Percentiles rank a stretch among this genome's conserved stretches.
Evolutionary conservation across 1,140 invertebrate genomes (phyloP).

Genomic region (Halyomorpha halys): DNA sequence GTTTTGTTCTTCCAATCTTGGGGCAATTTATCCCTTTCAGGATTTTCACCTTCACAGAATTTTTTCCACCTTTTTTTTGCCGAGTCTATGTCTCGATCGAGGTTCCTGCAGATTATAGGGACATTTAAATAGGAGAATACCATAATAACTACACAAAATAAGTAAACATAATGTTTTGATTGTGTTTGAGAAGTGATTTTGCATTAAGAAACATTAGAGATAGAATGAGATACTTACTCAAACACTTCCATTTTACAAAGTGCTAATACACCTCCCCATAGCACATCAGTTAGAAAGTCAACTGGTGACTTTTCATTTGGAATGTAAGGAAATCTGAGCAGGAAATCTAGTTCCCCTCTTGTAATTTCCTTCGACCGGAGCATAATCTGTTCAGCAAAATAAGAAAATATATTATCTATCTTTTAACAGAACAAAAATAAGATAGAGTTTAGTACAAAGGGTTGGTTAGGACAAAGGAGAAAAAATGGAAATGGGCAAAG

Average conservation of each 20-base stretch:
- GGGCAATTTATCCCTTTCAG: conserved; percentile 87
- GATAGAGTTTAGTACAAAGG: too few relatives aligned
- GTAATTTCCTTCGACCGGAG: conserved; percentile 55
- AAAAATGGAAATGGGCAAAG: too few relatives aligned
- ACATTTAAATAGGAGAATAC: not conserved
- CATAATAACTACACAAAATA: not conserved
- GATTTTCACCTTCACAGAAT: conserved; percentile 80
- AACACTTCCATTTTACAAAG: conserved; percentile 71
- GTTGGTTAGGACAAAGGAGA: too few relatives aligned
- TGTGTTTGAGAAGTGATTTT: not conserved
- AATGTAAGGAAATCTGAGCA: conserved; percentile 66
- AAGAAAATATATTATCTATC: too few relatives aligned
- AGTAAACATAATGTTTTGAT: not conserved
- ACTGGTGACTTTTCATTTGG: conserved; percentile 61
- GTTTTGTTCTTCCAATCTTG: conserved; percentile 94
- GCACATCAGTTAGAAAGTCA: conserved; percentile 68
- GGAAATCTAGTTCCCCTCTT: conserved; percentile 70
- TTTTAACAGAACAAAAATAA: too few relatives aligned
- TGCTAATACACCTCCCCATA: conserved; percentile 80
- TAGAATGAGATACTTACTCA: conserved; percentile 31
- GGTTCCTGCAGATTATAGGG: conserved; percentile 41
- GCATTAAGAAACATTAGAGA: not conserved
- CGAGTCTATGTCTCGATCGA: conserved; percentile 88
- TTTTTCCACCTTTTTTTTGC: conserved; percentile 86
- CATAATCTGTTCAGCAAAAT: conserved; percentile 45